Percentiles rank a stretch among this genome's conserved stretches.
These are phyloP conservation scores for Drosophila pseudotalamancana DNA, from an alignment of 2,888 invertebrate genomes.

Conservation along the genomic window DNA sequence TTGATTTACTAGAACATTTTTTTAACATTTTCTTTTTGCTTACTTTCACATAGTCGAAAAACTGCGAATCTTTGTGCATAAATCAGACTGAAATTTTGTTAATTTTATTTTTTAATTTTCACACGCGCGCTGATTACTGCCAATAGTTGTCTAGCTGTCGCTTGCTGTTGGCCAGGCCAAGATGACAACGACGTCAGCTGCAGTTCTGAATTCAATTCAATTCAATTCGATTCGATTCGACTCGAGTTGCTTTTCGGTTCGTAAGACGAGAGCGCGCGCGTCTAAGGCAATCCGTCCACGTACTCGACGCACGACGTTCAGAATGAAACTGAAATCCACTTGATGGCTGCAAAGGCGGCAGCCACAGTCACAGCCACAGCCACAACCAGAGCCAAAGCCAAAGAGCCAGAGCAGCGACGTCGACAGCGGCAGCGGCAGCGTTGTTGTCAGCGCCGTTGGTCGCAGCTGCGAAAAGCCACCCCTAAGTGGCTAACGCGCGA, in stretches of 20 bases:
- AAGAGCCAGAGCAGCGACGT: constrained; percentile 37
- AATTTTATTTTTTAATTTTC: constrained; percentile 34
- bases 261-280: constrained; percentile 43
- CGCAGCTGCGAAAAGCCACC: constrained; percentile 61
- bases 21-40: constrained; percentile 12
- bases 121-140: constrained; percentile 66
- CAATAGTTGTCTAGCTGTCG: constrained; percentile 45
- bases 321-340: constrained; percentile 82
- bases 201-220: constrained; percentile 27
- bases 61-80: constrained; percentile 29
- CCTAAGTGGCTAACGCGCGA: constrained; percentile 57
- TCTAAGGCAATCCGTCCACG: constrained; percentile 56
- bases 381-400: constrained; percentile 16
- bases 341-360: constrained; percentile 64
- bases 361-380: constrained; percentile 28
- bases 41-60: constrained; percentile 50
- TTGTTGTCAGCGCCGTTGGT: constrained; percentile 11
- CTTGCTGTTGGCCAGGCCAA: constrained; percentile 54
- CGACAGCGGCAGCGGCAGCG: constrained; percentile 6
- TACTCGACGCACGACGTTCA: constrained; percentile 82
- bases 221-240: constrained; percentile 34
- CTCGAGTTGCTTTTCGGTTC: constrained; percentile 38
- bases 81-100: constrained; percentile 20
- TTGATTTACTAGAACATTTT: not conserved
- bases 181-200: constrained; percentile 48